Base-by-base conservation (phyloP, 2,797 vertebrate genomes). In the Delichon dasypus region DNA sequence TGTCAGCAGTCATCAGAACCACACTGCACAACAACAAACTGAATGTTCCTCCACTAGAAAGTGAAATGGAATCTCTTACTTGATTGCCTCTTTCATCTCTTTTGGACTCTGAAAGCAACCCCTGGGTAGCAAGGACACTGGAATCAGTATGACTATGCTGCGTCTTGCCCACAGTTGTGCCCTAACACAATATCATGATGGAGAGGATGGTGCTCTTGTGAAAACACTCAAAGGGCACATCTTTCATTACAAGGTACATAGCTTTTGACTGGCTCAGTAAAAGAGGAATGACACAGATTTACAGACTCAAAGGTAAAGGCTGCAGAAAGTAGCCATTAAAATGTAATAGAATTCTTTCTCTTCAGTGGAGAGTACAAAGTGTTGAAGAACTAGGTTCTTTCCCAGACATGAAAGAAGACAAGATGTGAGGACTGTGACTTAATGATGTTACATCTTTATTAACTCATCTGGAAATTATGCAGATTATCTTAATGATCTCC, bases 61-160 rank as follows among this genome's bases (percentile, higher is more conserved):
- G 40, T 83, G 74, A 96, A 95, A 91, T 53, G 23, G 64, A 88
- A 95, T 92, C 79, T 89, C 79, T 94, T 94, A 88, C 80, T 90
- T 91, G 85, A 95, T 96, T 95, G 73, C 61, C 50, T 93, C 88
- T 97, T 95, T 95, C 67, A 93, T 95, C 78, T 93, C 81, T 82
- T 89, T 67, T 29, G 40, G 88, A 45, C 70, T 95, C 78, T 22
- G 13, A 92, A 92, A 87, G 58, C 47, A 95, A 57, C 61, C 73
- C 81, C 87, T 82, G 76, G 84, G 78, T 51, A 86, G 77, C 73
- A 61, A 55, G 79, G 79, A 62, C 78, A 40, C 34, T 76, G 62
- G 87, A 95, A 83, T 96, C 68, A 38, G 78, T 38, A 29, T 38
- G 45, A 17, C 83, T 80, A 2, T 76, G 78, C 67, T 95, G 65